phyloP scores from a whole-genome alignment of 1,140 invertebrate genomes.

The Drosophila mojavensis region DNA sequence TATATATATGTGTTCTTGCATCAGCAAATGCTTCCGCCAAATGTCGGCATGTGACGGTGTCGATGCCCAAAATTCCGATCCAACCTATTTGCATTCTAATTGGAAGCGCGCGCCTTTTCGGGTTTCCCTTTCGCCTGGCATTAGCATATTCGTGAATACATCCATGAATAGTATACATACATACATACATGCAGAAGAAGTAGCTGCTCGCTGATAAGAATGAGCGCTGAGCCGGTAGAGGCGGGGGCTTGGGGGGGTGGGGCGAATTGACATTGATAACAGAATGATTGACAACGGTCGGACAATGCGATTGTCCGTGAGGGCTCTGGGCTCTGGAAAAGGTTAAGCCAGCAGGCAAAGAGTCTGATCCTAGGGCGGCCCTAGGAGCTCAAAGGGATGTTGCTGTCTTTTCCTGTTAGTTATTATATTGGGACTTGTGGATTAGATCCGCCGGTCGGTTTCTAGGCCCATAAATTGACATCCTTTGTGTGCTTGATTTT shows the following conservation, averaged over 20 bases:
- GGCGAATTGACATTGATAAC: slow-evolving; percentile 64
- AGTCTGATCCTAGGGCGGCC: slow-evolving; percentile 40
- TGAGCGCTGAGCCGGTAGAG: slow-evolving; percentile 15
- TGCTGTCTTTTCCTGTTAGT: slow-evolving; percentile 87
- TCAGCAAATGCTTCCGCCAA: no score
- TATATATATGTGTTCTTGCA: no score
- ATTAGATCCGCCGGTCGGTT: slow-evolving; percentile 85
- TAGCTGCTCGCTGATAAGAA: slow-evolving; percentile 11
- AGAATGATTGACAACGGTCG: slow-evolving; percentile 74
- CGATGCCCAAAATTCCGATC: slow-evolving; percentile 67
- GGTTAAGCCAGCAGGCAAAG: slow-evolving; percentile 59
- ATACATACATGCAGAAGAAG: slow-evolving; percentile 9
- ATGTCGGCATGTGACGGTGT: background rate
- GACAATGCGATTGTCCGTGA: slow-evolving; percentile 42
- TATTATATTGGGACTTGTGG: slow-evolving; percentile 4
- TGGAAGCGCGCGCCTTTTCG: slow-evolving; percentile 37
- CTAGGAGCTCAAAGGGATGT: slow-evolving; percentile 2
- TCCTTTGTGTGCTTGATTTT: background rate
- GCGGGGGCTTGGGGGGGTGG: background rate
- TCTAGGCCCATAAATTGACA: slow-evolving; percentile 83
- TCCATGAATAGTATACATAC: slow-evolving; percentile 13
- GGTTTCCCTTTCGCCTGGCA: slow-evolving; percentile 23
- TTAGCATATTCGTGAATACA: slow-evolving; percentile 63
- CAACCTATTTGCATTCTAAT: slow-evolving; percentile 70
- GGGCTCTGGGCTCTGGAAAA: background rate